These are phyloP conservation scores for Orchesella cincta DNA, from an alignment of 1,140 invertebrate species.

Conservation along the genomic window DNA sequence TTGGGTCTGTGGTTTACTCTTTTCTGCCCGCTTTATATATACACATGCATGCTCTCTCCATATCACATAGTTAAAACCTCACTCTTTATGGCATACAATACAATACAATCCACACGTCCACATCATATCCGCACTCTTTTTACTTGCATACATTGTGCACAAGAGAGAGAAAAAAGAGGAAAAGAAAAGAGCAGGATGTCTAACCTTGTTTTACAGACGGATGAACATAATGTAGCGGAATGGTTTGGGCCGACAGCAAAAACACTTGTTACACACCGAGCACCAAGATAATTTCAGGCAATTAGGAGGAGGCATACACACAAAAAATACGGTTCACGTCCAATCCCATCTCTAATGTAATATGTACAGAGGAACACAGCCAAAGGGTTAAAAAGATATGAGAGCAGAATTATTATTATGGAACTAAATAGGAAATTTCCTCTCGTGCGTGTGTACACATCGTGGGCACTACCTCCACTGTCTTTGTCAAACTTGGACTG, in stretches of 20 bases:
- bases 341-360: background rate
- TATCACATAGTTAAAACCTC: background rate
- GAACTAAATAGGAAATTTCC: no score
- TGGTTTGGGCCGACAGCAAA: conserved; percentile 41
- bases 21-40: background rate
- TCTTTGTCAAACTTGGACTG: background rate
- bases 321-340: background rate
- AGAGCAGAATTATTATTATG: no score
- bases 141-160: background rate
- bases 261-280: conserved; percentile 47
- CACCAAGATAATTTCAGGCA: conserved; percentile 37
- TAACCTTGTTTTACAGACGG: conserved; percentile 43
- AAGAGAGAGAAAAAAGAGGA: background rate
- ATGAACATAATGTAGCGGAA: conserved; percentile 46
- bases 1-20: background rate
- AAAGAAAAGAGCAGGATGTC: conserved; percentile 6
- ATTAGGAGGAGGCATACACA: conserved; percentile 31
- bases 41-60: background rate
- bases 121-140: background rate
- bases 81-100: no score
- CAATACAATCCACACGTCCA: background rate
- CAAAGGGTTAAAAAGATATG: no score
- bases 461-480: background rate
- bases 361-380: no score
- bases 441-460: no score